phyloP scores from a whole-genome alignment of 1,140 invertebrate species.

The Pseudomyrmex concolor region DNA sequence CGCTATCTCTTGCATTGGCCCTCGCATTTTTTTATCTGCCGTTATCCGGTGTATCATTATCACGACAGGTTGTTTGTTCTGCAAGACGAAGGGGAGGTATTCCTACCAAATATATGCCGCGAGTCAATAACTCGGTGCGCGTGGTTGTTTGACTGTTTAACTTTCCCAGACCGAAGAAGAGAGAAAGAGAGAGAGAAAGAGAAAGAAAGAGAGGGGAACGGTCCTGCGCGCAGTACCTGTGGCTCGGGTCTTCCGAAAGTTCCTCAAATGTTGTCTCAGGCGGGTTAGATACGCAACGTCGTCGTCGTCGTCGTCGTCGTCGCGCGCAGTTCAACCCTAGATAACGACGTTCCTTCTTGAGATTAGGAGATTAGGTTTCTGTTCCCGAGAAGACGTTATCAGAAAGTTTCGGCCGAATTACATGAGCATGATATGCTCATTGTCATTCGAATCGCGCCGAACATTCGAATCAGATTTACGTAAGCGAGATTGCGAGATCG shows the following conservation, averaged over 20 bases:
- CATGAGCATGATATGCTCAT: neutral
- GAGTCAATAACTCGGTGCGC: conserved; percentile 81
- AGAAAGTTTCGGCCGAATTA: conserved; percentile 32
- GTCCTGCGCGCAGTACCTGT: conserved; percentile 75
- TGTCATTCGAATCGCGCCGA: neutral
- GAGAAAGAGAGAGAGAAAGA: too few species aligned
- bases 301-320: conserved; percentile 10
- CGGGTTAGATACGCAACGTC: conserved; percentile 78
- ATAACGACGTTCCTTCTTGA: conserved; percentile 72
- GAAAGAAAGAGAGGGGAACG: conserved; percentile 62
- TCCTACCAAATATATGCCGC: conserved; percentile 81
- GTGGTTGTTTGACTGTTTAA: conserved; percentile 83
- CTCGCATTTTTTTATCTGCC: conserved; percentile 67
- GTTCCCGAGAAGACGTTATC: conserved; percentile 30
- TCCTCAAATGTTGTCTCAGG: conserved; percentile 81
- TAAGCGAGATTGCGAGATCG: neutral
- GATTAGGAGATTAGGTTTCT: conserved; percentile 70
- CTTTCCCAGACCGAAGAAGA: conserved; percentile 81
- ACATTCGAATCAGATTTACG: neutral
- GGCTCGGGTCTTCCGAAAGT: conserved; percentile 58
- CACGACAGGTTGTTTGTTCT: conserved; percentile 83
- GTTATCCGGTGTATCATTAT: conserved; percentile 80
- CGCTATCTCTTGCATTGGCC: neutral
- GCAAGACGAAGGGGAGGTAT: conserved; percentile 73
- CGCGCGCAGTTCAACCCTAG: conserved; percentile 67